Evolutionary conservation across 2,888 invertebrate genomes (phyloP).

Genomic region (Myopa testacea): DNA sequence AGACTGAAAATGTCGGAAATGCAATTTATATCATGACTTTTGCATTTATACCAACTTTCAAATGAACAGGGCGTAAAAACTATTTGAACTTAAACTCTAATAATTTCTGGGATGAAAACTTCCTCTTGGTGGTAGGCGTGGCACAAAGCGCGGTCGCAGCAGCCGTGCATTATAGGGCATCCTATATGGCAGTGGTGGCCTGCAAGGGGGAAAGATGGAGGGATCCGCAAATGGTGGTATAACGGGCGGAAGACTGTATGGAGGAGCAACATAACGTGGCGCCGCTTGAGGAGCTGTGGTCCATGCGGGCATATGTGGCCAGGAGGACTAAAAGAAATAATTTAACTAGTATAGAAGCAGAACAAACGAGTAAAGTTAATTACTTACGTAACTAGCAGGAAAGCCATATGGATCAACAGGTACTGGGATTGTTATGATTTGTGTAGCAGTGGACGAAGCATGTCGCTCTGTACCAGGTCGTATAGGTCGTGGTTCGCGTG

Average conservation of each 20-base stretch:
- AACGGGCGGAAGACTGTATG: conserved; percentile 27
- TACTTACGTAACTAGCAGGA: conserved; percentile 44
- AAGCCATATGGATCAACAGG: conserved; percentile 37
- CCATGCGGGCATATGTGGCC: conserved; percentile 37
- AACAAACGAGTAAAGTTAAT: background rate
- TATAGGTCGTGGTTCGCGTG: conserved; percentile 30
- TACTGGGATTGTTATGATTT: conserved; percentile 48
- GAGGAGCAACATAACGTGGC: conserved; percentile 21
- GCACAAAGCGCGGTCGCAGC: conserved; percentile 22
- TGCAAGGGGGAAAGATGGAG: conserved; percentile 2
- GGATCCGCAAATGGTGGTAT: conserved; percentile 35
- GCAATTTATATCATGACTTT: background rate
- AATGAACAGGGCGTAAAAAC: background rate
- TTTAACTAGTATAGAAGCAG: conserved; percentile 36
- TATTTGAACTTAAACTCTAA: conserved; percentile 2
- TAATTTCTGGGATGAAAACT: conserved; percentile 36
- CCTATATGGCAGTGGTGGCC: conserved; percentile 33
- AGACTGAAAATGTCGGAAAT: background rate
- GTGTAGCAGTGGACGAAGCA: conserved; percentile 30
- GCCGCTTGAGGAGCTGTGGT: conserved; percentile 25
- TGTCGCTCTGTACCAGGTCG: conserved; percentile 17
- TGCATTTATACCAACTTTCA: background rate
- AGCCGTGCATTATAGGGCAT: conserved; percentile 25
- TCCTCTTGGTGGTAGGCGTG: conserved; percentile 29
- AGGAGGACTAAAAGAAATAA: conserved; percentile 40